Evolutionary conservation across 2,797 vertebrate genomes (phyloP), one percentile per base, ranked within the genome.

Genomic region (Decapterus maruadsi): DNA sequence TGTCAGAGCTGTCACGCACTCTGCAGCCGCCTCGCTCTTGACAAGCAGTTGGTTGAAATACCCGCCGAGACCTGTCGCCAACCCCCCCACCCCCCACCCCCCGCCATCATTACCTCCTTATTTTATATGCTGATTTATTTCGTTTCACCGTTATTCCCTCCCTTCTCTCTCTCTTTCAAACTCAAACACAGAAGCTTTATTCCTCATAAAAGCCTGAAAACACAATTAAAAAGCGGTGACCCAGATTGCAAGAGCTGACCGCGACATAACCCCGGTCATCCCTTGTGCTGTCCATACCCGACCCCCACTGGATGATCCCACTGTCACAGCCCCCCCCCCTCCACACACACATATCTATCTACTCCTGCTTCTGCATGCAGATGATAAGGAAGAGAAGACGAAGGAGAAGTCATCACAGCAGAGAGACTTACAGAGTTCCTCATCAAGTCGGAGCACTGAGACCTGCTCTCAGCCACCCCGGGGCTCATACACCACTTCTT

Each of bases 1-100:
- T 91, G 92, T 92, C 93, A 93, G 74, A 91, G 86, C 91, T 91
- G 91, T 93, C 91, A 92, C 61, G 72, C 83, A 81, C 79, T 60
- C 83, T 7, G 68, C 82, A 29, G 72, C 77, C 6, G 75, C 60
- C 64, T 65, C 53, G 11, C 38, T 62, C 72, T 76, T 93, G 90
- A 93, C 91, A 88, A 86, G 87, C 76, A 31, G 61, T 67, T 43
- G 84, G 76, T 82, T 81, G 77, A 90, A 87, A 81, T 51, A 80
- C 86, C 85, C 85, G 7, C 62, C 20, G 78, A 88, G 87, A 90
- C 83, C 87, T 66, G 83, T 70, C 68, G 26, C 56, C 72, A 12
- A 61, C 56, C 55, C 61, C 45, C 9, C 65, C 68, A 2, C 5
- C 50, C 4, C 10, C 45, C 34, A 0, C 55, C 45, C 34, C 0